Evolutionary conservation across 1,140 invertebrate species (phyloP).

Genomic region (Apis mellifera): DNA sequence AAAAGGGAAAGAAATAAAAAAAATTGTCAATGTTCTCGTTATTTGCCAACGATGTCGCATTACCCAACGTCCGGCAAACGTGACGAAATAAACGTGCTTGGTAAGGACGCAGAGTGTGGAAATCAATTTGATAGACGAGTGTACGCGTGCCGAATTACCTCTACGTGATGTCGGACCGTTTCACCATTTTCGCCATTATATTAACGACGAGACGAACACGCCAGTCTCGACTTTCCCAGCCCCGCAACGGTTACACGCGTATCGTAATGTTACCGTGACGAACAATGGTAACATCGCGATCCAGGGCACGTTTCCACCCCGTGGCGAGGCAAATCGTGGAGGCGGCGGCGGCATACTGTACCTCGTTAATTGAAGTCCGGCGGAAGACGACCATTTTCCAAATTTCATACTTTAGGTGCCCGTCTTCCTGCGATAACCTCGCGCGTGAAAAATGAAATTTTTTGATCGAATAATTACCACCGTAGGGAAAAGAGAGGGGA

Average conservation of each 20-base stretch:
- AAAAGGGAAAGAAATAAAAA: no score
- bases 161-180: conserved; percentile 81
- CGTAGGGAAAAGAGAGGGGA: no score
- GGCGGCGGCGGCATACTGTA: conserved; percentile 23
- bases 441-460: conserved; percentile 19
- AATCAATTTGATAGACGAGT: conserved; percentile 81
- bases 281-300: conserved; percentile 73
- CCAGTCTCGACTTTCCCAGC: conserved; percentile 57
- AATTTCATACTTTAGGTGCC: conserved; percentile 51
- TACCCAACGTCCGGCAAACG: conserved; percentile 53
- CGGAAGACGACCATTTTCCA: conserved; percentile 62
- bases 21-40: conserved; percentile 10
- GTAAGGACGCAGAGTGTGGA: conserved; percentile 72
- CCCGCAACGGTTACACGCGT: conserved; percentile 60
- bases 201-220: conserved; percentile 75
- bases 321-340: conserved; percentile 54
- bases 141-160: conserved; percentile 81
- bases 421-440: conserved; percentile 35
- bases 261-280: conserved; percentile 70
- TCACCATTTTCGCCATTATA: conserved; percentile 80
- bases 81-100: conserved; percentile 56
- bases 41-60: conserved; percentile 21
- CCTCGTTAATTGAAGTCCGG: conserved; percentile 64
- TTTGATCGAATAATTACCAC: conserved; percentile 30
- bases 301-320: conserved; percentile 75